Conservation (phyloP, 2,113 vertebrate species). For the Chiloscyllium plagiosum region DNA sequence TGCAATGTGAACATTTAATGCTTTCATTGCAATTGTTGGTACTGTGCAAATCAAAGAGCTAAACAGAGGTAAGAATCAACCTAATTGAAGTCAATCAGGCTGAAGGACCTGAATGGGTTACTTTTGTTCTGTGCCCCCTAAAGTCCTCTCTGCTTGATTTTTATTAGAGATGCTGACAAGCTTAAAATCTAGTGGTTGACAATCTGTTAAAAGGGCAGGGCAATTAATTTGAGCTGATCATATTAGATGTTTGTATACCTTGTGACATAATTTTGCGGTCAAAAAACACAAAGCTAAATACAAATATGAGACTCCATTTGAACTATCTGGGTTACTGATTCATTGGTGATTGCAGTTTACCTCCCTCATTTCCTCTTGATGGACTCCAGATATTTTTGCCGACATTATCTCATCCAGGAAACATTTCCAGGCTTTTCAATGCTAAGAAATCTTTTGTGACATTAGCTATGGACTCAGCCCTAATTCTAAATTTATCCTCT, state of each 20-base stretch:
- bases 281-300: not conserved
- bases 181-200: not conserved
- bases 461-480: not conserved
- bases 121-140: not conserved
- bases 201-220: not conserved
- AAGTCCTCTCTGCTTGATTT: not conserved
- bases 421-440: not conserved
- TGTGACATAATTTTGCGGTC: not conserved
- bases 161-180: not conserved
- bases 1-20: not conserved
- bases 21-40: not conserved
- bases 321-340: not conserved
- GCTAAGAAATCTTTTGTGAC: not conserved
- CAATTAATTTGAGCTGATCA: not conserved
- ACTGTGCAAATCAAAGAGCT: not conserved
- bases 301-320: not conserved
- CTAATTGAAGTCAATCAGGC: not conserved
- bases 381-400: not conserved
- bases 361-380: not conserved
- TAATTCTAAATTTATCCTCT: not conserved
- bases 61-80: not conserved
- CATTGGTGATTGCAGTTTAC: not conserved
- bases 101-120: not conserved
- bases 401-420: not conserved
- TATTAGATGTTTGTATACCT: not conserved